phyloP scores from a whole-genome alignment of 2,113 vertebrate species.

The Eonycteris spelaea region DNA sequence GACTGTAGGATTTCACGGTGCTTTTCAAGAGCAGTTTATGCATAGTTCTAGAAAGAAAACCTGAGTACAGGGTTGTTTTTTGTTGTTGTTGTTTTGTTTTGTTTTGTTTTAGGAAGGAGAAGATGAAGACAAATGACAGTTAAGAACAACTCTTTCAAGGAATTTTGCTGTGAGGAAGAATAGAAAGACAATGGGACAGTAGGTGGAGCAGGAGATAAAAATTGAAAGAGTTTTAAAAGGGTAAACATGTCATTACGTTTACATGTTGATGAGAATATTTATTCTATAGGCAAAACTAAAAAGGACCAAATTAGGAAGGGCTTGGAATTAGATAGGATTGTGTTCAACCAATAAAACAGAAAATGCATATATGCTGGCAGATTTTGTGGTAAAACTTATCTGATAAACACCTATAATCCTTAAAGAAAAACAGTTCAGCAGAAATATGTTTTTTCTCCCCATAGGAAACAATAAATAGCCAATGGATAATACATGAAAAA shows the following conservation, averaged over 20 bases:
- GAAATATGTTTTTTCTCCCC: neutral
- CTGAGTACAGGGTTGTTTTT: neutral
- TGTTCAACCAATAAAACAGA: neutral
- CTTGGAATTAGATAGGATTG: neutral
- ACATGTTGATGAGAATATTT: neutral
- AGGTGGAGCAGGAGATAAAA: neutral
- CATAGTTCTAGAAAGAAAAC: neutral
- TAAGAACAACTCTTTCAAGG: neutral
- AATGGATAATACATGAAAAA: neutral
- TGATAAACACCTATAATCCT: neutral
- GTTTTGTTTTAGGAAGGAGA: neutral
- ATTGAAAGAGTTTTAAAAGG: neutral
- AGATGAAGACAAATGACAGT: neutral
- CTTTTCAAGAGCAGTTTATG: neutral
- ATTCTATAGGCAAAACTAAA: neutral
- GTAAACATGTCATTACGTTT: neutral
- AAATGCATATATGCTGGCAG: accelerated
- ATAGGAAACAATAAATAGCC: neutral
- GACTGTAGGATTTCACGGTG: neutral
- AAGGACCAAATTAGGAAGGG: neutral
- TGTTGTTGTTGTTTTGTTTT: no score
- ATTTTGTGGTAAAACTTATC: neutral
- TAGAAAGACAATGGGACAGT: neutral
- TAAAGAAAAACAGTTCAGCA: neutral
- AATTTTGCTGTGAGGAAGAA: neutral